Evolutionary conservation across 2,888 invertebrate genomes (phyloP), one percentile per base, ranked within the genome.

Genomic region (Papilio protenor): DNA sequence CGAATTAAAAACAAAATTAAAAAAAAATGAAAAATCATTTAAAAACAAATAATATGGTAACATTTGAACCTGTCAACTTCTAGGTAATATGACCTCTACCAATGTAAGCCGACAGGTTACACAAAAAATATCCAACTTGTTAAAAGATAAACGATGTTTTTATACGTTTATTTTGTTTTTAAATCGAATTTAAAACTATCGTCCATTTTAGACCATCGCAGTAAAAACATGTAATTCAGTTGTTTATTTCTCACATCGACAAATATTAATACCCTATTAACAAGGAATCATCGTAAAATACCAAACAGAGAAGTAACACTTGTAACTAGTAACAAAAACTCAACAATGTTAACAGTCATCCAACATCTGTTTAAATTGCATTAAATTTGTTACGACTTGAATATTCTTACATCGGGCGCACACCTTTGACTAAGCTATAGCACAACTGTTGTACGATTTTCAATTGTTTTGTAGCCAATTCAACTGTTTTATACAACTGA

Each of bases 221-320:
- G 10, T 40, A 72, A 72, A 71, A 75, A 61, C 71, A 70, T 71
- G 52, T 61, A 52, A 64, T 52, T 18, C 61, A 21, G 12, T 49
- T 21, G 76, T 64, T 27, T 71, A 64, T 64, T 72, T 59, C 40
- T 55, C 72, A 73, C 77, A 11, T 66, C 47, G 47, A 47, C n/a
- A 16, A 21, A 61, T 33, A 33, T 59, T 10, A 27, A 12, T 21
- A 61, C 64, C 23, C 33, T 52, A 16, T 27, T 64, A 47, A 23
- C 45, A 52, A 5, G 40, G 47, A 59, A 70, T 47, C 18, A 23
- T 45, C 27, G 18, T 71, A 49, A 57, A 69, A 57, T 12, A n/a
- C 70, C 69, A 71, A 71, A 59, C 45, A 76, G 12, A 75, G 70
- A 27, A 23, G 55, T 69, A 23, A 45, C 3, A 23, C 23, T 45